Percentiles rank a stretch among this genome's conserved stretches.
phyloP scores from a whole-genome alignment of 2,797 vertebrate species.

The Adelosebastes latens region DNA sequence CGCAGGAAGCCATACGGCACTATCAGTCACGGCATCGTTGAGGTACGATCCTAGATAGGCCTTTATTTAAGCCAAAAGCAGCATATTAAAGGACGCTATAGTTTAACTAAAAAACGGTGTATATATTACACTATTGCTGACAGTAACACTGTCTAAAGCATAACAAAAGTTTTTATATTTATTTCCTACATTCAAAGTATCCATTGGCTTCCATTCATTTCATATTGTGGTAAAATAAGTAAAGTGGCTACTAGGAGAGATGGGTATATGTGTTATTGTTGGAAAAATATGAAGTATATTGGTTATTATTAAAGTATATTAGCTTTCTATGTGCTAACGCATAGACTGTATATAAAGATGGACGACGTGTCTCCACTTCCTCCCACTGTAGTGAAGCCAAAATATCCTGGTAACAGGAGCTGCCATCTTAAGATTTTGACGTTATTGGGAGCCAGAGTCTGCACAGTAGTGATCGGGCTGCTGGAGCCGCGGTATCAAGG shows the following conservation, averaged over 20 bases:
- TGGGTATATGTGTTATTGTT: too few species aligned
- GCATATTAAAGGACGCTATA: neutral
- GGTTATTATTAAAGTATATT: too few species aligned
- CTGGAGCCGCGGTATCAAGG: too few species aligned
- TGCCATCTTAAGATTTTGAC: too few species aligned
- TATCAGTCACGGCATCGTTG: conserved; percentile 94
- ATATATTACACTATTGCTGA: neutral
- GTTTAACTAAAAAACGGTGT: neutral
- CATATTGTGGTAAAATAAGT: neutral
- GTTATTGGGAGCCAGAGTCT: too few species aligned
- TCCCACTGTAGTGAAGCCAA: too few species aligned
- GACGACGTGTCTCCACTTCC: too few species aligned
- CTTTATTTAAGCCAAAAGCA: neutral
- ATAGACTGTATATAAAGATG: too few species aligned
- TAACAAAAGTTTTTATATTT: neutral
- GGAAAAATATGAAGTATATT: too few species aligned
- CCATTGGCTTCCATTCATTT: neutral
- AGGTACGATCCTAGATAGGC: conserved; percentile 79
- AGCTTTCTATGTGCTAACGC: too few species aligned
- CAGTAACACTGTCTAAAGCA: neutral
- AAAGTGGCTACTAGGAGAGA: neutral
- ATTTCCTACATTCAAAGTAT: neutral
- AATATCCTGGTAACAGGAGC: too few species aligned
- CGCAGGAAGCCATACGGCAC: conserved; percentile 92
- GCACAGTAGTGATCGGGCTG: too few species aligned